These are phyloP conservation scores for Hartigia nigra DNA, from an alignment of 2,888 invertebrate species.

Conservation along the genomic window DNA sequence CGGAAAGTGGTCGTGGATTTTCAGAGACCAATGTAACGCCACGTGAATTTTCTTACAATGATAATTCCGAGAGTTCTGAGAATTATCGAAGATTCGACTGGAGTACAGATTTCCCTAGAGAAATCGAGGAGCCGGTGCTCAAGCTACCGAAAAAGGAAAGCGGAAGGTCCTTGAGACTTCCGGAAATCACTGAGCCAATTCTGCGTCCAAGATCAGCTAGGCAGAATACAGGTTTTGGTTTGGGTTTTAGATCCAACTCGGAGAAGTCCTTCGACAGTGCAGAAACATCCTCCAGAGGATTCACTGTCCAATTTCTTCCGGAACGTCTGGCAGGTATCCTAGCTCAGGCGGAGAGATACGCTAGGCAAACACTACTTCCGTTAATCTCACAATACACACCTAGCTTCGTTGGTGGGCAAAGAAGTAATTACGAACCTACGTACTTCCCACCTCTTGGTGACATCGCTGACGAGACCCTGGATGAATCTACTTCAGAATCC, in stretches of 20 bases:
- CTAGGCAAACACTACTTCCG: constrained; percentile 80
- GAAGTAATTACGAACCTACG: constrained; percentile 69
- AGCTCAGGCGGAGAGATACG: constrained; percentile 84
- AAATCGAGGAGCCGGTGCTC: constrained; percentile 82
- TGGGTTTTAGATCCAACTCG: not conserved
- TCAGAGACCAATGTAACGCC: constrained; percentile 34
- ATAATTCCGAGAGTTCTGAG: not conserved
- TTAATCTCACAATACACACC: constrained; percentile 84
- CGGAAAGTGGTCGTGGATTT: constrained; percentile 58
- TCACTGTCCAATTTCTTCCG: constrained; percentile 83
- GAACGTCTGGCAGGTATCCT: constrained; percentile 82
- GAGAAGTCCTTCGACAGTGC: constrained; percentile 60
- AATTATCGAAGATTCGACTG: constrained; percentile 18
- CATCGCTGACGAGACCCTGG: constrained; percentile 22
- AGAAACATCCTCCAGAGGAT: constrained; percentile 52
- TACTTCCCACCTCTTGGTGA: constrained; percentile 73
- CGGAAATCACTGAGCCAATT: constrained; percentile 77
- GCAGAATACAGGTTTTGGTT: constrained; percentile 50
- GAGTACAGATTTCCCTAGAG: constrained; percentile 51
- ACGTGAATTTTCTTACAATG: constrained; percentile 15
- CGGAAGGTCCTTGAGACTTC: constrained; percentile 56
- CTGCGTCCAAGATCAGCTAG: constrained; percentile 68
- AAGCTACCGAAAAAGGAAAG: constrained; percentile 67
- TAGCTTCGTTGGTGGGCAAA: constrained; percentile 67
- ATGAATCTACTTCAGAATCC: constrained; percentile 7